phyloP scores from a whole-genome alignment of 2,113 vertebrate species.

The Pseudorhombus dupliciocellatus region DNA sequence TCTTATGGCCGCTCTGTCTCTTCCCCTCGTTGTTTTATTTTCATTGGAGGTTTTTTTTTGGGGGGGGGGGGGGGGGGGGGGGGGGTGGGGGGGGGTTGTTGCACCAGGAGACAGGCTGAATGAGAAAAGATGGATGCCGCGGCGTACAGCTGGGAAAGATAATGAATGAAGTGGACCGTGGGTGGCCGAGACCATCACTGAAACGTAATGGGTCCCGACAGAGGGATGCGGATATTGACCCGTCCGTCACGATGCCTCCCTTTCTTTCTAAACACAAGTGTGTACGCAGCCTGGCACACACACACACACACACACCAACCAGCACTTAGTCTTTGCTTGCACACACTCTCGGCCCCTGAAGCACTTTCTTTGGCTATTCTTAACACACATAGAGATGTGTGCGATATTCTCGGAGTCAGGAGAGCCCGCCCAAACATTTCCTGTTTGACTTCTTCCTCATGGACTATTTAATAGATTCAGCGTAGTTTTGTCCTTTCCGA shows the following conservation, averaged over 20 bases:
- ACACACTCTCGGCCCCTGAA: conserved; percentile 7
- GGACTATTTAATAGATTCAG: conserved; percentile 37
- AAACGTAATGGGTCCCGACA: conserved; percentile 76
- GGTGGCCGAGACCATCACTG: conserved; percentile 77
- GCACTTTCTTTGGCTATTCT: conserved; percentile 10
- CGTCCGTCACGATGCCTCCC: conserved; percentile 52
- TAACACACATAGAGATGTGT: not conserved
- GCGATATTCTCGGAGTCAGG: conserved; percentile 7
- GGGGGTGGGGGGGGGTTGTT: too few species aligned
- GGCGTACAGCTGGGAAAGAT: conserved; percentile 67
- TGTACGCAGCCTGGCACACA: conserved; percentile 32
- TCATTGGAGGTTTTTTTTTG: conserved; percentile 10
- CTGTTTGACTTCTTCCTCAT: conserved; percentile 40
- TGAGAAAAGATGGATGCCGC: conserved; percentile 73
- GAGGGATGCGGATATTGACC: conserved; percentile 76
- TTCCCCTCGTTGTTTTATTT: not conserved
- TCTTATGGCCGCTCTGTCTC: too few species aligned
- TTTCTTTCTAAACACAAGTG: conserved; percentile 49
- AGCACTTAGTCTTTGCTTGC: conserved; percentile 25
- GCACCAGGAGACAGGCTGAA: conserved; percentile 57
- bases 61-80: too few species aligned
- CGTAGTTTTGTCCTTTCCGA: not conserved
- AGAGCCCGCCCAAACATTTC: conserved; percentile 4
- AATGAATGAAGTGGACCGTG: conserved; percentile 81
- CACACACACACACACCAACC: conserved; percentile 18